phyloP scores from a whole-genome alignment of 2,888 invertebrate species.

The Eristalis pertinax region DNA sequence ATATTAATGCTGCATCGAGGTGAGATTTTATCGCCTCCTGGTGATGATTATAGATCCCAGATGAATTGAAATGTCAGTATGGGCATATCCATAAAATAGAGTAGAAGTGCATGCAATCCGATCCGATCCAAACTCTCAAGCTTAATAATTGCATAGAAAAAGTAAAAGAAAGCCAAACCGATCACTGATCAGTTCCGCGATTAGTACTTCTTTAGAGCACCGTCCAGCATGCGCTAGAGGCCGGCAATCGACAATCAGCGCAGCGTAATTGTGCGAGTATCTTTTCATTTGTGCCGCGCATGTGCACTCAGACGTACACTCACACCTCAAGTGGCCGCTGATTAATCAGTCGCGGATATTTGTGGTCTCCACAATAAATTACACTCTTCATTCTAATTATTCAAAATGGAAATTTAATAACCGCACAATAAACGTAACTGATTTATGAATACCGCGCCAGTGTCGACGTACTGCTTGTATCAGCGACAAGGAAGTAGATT shows the following conservation, averaged over 20 bases:
- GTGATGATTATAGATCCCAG: slow-evolving; percentile 14
- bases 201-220: not conserved
- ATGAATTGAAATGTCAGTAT: slow-evolving; percentile 33
- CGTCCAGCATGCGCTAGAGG: too few relatives aligned
- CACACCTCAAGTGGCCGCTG: slow-evolving; percentile 27
- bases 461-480: slow-evolving; percentile 4
- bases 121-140: too few relatives aligned
- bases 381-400: slow-evolving; percentile 61
- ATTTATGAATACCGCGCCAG: slow-evolving; percentile 49
- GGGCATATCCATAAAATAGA: not conserved
- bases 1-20: slow-evolving; percentile 23
- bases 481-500: slow-evolving; percentile 39
- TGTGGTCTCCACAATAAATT: slow-evolving; percentile 45
- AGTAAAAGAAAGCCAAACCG: not conserved
- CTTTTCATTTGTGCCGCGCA: slow-evolving; percentile 6
- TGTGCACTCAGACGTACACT: not conserved
- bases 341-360: slow-evolving; percentile 56
- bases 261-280: not conserved
- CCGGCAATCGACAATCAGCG: not conserved
- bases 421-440: slow-evolving; percentile 54
- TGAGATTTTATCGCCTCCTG: slow-evolving; percentile 33
- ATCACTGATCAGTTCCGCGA: slow-evolving; percentile 46
- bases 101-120: not conserved
- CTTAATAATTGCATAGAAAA: not conserved
- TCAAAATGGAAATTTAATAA: slow-evolving; percentile 59